These are phyloP conservation scores for Epizoanthus ramosus DNA, from an alignment of 92 coral and sea anemone species.

Conservation along the genomic window DNA sequence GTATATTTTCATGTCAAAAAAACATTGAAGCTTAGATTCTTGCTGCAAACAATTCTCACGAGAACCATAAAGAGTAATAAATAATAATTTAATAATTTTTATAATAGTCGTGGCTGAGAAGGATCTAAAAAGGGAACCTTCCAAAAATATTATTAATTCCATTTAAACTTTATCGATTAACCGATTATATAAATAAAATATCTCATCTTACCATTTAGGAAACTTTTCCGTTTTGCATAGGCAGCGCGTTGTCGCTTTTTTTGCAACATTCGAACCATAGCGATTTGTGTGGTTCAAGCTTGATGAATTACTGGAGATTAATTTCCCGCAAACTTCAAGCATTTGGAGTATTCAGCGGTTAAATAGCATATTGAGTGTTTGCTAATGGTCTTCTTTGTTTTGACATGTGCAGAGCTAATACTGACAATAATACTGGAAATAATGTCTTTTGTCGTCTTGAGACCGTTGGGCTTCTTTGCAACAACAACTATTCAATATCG, in stretches of 20 bases:
- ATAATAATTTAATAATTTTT: too few species aligned
- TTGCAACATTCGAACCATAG: slow-evolving; percentile 8
- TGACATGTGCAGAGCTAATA: slow-evolving; percentile 11
- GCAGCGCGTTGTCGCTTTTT: not conserved
- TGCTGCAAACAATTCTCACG: too few species aligned
- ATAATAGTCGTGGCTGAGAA: too few species aligned
- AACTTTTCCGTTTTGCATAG: not conserved
- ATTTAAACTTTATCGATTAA: too few species aligned
- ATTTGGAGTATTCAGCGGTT: not conserved
- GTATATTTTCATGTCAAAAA: too few species aligned
- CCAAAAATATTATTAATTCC: too few species aligned
- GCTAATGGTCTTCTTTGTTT: slow-evolving; percentile 28
- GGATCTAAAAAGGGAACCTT: too few species aligned
- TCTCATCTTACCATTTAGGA: not conserved
- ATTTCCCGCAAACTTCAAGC: not conserved
- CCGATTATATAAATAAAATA: too few species aligned
- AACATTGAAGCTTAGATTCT: too few species aligned
- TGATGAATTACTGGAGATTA: not conserved
- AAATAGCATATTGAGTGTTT: not conserved
- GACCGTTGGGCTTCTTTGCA: not conserved
- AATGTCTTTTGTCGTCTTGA: slow-evolving; percentile 12
- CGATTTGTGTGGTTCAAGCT: not conserved
- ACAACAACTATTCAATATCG: not conserved
- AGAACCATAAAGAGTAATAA: too few species aligned
- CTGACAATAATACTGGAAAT: not conserved